Percentiles rank a stretch among this genome's conserved stretches.
These are phyloP conservation scores for Mionectes macconnelli DNA, from an alignment of 2,113 vertebrate species.

Conservation along the genomic window DNA sequence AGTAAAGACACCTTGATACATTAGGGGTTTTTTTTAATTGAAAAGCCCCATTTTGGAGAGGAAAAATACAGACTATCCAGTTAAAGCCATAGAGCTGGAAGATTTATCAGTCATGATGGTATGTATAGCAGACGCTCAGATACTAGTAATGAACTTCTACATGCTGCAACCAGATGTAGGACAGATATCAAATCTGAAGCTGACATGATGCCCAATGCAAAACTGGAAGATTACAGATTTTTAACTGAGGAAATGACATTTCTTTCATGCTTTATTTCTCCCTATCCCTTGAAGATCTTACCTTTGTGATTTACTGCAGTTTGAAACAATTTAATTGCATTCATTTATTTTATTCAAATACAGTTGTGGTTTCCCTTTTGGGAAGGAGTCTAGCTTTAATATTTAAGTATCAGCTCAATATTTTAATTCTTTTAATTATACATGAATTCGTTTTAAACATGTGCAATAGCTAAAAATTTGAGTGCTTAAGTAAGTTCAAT, in stretches of 20 bases:
- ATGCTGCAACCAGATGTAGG: not conserved
- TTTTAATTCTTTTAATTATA: slow-evolving; percentile 62
- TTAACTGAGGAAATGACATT: not conserved
- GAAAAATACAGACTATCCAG: not conserved
- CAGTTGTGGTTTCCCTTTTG: not conserved
- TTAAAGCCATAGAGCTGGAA: not conserved
- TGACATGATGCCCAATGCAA: not conserved
- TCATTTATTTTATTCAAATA: slow-evolving; percentile 29
- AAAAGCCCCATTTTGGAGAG: not conserved
- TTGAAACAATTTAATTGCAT: not conserved
- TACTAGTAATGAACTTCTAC: not conserved
- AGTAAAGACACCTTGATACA: not conserved
- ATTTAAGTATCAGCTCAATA: slow-evolving; percentile 43
- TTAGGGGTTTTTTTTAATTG: not conserved
- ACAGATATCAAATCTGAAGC: not conserved
- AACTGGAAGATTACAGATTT: not conserved
- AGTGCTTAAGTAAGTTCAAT: slow-evolving; percentile 17
- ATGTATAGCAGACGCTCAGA: not conserved
- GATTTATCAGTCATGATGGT: not conserved
- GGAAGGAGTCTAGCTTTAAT: not conserved
- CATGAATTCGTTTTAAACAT: slow-evolving; percentile 8
- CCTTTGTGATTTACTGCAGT: slow-evolving; percentile 11
- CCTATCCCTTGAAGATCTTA: not conserved
- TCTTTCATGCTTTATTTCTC: not conserved
- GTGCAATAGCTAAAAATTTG: slow-evolving; percentile 2